These are phyloP conservation scores for Corythornis madagascariensis DNA, from an alignment of 2,113 vertebrate genomes.

Conservation along the genomic window DNA sequence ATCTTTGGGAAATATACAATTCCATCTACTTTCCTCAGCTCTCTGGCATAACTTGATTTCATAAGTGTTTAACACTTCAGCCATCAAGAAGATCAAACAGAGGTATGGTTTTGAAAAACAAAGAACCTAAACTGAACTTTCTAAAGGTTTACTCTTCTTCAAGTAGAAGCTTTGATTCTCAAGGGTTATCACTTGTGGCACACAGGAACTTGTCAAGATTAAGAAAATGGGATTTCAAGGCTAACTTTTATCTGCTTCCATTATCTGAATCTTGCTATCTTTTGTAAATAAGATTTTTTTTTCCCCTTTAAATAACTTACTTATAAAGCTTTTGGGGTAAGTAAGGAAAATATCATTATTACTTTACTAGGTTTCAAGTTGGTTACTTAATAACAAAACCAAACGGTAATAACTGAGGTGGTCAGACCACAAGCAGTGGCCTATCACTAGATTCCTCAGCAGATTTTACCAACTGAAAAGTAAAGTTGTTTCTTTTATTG, in stretches of 20 bases:
- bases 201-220: slow-evolving; percentile 45
- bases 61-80: not conserved
- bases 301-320: not conserved
- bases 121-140: slow-evolving; percentile 1
- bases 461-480: not conserved
- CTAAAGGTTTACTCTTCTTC: slow-evolving; percentile 30
- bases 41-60: not conserved
- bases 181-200: slow-evolving; percentile 48
- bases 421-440: not conserved
- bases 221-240: slow-evolving; percentile 52
- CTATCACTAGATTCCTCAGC: not conserved
- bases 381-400: slow-evolving; percentile 19
- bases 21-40: not conserved
- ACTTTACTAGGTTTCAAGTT: not conserved
- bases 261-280: slow-evolving; percentile 41
- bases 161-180: slow-evolving; percentile 51
- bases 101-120: slow-evolving; percentile 15
- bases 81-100: slow-evolving; percentile 36
- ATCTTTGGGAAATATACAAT: not conserved
- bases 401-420: not conserved
- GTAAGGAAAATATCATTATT: slow-evolving; percentile 9
- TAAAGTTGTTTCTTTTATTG: not conserved
- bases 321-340: not conserved
- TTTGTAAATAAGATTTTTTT: slow-evolving; percentile 36
- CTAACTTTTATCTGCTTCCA: slow-evolving; percentile 33